A percentile compares a stretch with the other conserved stretches of the same genome.
Evolutionary conservation across 2,113 vertebrate species (phyloP).

Genomic region (Lichenostomus cassidix): DNA sequence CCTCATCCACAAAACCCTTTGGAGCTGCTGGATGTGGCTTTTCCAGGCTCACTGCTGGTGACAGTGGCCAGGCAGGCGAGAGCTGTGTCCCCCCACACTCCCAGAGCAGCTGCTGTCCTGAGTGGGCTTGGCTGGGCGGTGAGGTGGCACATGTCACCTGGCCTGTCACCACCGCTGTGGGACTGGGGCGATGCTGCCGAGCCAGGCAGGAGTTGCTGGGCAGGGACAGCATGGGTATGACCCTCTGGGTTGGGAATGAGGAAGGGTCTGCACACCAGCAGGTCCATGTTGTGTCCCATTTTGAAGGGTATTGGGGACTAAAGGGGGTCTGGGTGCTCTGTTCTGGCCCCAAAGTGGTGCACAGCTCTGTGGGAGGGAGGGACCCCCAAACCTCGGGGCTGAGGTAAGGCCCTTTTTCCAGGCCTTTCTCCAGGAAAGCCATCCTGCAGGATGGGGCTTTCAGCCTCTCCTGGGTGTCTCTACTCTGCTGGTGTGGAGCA

Average conservation of each 20-base stretch:
- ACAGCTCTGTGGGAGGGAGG: neutral
- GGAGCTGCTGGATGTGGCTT: neutral
- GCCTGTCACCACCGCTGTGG: neutral
- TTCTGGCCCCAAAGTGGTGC: neutral
- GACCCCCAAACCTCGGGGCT: rapidly evolving
- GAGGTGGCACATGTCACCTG: neutral
- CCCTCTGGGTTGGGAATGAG: neutral
- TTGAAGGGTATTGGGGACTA: neutral
- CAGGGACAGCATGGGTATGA: neutral
- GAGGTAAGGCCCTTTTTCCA: neutral
- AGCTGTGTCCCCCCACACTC: rapidly evolving
- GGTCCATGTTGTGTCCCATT: neutral
- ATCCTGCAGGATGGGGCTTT: rapidly evolving
- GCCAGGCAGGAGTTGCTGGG: neutral
- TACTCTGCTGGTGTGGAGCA: neutral
- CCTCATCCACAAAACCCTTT: neutral
- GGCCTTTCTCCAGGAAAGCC: neutral
- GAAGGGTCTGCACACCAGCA: neutral
- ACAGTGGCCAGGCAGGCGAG: neutral
- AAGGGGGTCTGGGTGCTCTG: neutral
- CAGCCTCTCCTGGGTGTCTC: neutral
- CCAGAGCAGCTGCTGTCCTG: neutral
- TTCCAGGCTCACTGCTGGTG: neutral
- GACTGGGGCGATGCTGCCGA: neutral
- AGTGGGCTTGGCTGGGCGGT: rapidly evolving